phyloP scores from a whole-genome alignment of 1,140 invertebrate genomes.

The Drosophila teissieri region DNA sequence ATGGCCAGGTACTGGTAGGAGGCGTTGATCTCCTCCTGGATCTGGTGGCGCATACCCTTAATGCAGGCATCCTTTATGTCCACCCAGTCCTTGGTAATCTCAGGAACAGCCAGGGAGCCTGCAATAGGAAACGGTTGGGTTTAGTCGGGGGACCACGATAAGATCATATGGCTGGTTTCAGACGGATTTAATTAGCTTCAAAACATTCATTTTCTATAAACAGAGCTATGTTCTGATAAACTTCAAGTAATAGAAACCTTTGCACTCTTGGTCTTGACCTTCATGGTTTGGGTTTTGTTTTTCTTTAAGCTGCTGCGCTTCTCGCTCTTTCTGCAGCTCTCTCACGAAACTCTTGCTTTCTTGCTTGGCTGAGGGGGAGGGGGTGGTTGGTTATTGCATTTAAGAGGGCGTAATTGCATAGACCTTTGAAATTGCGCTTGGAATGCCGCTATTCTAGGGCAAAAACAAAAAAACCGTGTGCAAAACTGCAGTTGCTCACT shows the following conservation, averaged over 20 bases:
- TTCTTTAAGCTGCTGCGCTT: neutral
- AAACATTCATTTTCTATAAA: neutral
- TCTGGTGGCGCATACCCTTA: conserved; percentile 88
- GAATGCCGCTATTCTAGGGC: conserved; percentile 35
- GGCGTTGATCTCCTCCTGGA: conserved; percentile 91
- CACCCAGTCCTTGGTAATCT: conserved; percentile 86
- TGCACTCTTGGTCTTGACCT: conserved; percentile 39
- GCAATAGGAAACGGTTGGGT: neutral
- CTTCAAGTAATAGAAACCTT: conserved; percentile 29
- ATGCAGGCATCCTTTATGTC: conserved; percentile 89
- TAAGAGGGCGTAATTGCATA: conserved; percentile 25
- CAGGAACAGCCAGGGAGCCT: conserved; percentile 58
- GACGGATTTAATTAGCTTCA: neutral
- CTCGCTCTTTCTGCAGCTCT: conserved; percentile 27
- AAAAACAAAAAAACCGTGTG: conserved; percentile 42
- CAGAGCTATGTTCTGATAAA: neutral
- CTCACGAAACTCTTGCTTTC: conserved; percentile 47
- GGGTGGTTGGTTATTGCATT: neutral
- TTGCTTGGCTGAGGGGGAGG: conserved; percentile 1
- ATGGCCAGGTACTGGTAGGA: conserved; percentile 93
- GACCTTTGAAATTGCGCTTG: conserved; percentile 20
- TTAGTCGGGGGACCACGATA: neutral
- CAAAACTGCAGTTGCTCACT: conserved; percentile 51
- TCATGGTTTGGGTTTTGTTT: conserved; percentile 10
- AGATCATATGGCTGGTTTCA: neutral